A percentile compares a stretch with the other conserved stretches of the same genome.
Conservation (phyloP, 2,797 vertebrate species). For the Macropodus opercularis region DNA sequence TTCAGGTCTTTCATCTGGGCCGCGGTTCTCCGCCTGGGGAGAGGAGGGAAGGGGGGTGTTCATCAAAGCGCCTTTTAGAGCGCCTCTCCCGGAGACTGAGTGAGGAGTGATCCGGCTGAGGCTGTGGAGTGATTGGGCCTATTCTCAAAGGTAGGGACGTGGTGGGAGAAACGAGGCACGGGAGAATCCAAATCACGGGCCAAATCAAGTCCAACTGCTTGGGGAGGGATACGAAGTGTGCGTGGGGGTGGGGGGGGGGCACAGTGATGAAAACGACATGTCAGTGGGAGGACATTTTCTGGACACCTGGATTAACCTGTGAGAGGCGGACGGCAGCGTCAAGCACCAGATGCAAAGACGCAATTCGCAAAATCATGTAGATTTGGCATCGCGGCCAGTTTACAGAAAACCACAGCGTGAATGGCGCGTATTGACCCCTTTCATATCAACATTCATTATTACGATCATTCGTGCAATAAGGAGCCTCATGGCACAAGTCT, state of each 20-base stretch:
- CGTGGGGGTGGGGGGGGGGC: too few species aligned
- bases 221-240: neutral
- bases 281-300: slow-evolving; percentile 35
- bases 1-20: slow-evolving; percentile 89
- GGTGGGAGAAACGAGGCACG: slow-evolving; percentile 71
- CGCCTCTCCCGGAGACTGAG: slow-evolving; percentile 76
- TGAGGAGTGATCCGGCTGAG: slow-evolving; percentile 71
- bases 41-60: slow-evolving; percentile 76
- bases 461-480: slow-evolving; percentile 59
- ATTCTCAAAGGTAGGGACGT: slow-evolving; percentile 74
- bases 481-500: slow-evolving; percentile 36
- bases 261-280: slow-evolving; percentile 57
- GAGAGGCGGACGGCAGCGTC: slow-evolving; percentile 5
- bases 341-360: slow-evolving; percentile 1
- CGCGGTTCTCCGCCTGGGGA: slow-evolving; percentile 74
- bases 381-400: neutral
- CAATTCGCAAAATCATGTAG: slow-evolving; percentile 20
- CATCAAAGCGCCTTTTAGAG: slow-evolving; percentile 91
- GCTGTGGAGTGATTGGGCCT: slow-evolving; percentile 79
- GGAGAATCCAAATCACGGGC: slow-evolving; percentile 79
- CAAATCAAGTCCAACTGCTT: slow-evolving; percentile 67
- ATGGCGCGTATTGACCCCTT: slow-evolving; percentile 24
- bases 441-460: slow-evolving; percentile 61
- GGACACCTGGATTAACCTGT: slow-evolving; percentile 64
- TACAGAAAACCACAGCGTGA: slow-evolving; percentile 18